phyloP scores from a whole-genome alignment of 2,113 vertebrate species.

The Nanorana parkeri region DNA sequence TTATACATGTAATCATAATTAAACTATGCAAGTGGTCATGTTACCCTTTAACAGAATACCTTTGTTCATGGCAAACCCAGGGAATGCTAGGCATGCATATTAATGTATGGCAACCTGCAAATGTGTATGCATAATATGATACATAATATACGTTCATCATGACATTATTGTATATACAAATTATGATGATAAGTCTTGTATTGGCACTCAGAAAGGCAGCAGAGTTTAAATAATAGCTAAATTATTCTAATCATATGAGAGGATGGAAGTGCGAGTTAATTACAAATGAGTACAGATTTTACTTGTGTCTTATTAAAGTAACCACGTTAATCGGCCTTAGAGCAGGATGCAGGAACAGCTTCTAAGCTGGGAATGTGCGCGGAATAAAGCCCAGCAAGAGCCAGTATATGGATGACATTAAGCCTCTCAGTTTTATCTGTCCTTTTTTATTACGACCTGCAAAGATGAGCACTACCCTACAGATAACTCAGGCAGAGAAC shows the following conservation, averaged over 20 bases:
- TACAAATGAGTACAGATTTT: slow-evolving; percentile 50
- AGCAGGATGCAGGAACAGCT: slow-evolving; percentile 48
- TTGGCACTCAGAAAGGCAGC: slow-evolving; percentile 12
- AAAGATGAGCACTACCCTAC: slow-evolving; percentile 39
- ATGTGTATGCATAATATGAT: neutral
- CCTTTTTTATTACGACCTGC: slow-evolving; percentile 53
- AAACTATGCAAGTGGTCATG: too few relatives aligned
- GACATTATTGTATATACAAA: neutral
- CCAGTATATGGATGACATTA: slow-evolving; percentile 49
- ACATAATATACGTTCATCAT: neutral
- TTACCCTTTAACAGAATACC: too few relatives aligned
- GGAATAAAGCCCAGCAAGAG: slow-evolving; percentile 42
- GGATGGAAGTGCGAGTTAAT: slow-evolving; percentile 54
- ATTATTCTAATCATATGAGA: slow-evolving; percentile 51
- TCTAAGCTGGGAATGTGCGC: slow-evolving; percentile 49
- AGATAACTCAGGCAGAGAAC: slow-evolving; percentile 45
- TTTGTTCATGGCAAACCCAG: too few relatives aligned
- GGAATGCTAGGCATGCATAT: neutral
- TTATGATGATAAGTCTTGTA: slow-evolving; percentile 11
- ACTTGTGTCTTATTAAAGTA: slow-evolving; percentile 56
- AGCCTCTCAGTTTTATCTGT: slow-evolving; percentile 57
- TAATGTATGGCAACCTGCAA: neutral
- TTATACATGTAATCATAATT: too few relatives aligned
- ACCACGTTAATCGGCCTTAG: slow-evolving; percentile 55
- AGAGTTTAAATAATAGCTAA: slow-evolving; percentile 44